Evolutionary conservation across 2,113 vertebrate genomes (phyloP).

Genomic region (Collichthys lucidus): DNA sequence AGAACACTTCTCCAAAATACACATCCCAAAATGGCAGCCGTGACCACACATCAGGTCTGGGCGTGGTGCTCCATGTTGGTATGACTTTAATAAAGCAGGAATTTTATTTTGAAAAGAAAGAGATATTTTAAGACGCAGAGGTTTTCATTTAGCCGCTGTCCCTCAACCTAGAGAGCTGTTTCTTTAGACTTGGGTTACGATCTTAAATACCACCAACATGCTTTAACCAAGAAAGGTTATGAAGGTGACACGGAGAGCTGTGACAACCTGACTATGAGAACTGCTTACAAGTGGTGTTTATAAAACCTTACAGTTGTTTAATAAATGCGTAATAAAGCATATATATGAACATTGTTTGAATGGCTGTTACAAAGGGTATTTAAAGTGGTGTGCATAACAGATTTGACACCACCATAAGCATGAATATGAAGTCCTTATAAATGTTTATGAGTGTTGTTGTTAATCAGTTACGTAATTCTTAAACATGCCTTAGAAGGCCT

Average conservation of each 20-base stretch:
- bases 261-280: too few relatives aligned
- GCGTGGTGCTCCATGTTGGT: constrained; percentile 56
- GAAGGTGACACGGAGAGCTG: not conserved
- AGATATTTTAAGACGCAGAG: constrained; percentile 50
- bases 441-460: too few relatives aligned
- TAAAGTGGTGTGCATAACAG: too few relatives aligned
- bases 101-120: constrained; percentile 68
- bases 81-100: constrained; percentile 71
- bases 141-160: constrained; percentile 35
- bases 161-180: constrained; percentile 47
- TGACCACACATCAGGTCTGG: constrained; percentile 56
- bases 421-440: too few relatives aligned
- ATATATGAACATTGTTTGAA: too few relatives aligned
- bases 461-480: too few relatives aligned
- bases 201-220: constrained; percentile 1
- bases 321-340: too few relatives aligned
- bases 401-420: too few relatives aligned
- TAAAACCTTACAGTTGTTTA: too few relatives aligned
- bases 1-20: constrained; percentile 46
- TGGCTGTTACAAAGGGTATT: too few relatives aligned
- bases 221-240: not conserved
- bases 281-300: too few relatives aligned
- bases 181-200: constrained; percentile 58
- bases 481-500: too few relatives aligned
- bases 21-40: constrained; percentile 37